Base-by-base conservation (phyloP, 2,888 invertebrate species). In the Pheosia tremula region DNA sequence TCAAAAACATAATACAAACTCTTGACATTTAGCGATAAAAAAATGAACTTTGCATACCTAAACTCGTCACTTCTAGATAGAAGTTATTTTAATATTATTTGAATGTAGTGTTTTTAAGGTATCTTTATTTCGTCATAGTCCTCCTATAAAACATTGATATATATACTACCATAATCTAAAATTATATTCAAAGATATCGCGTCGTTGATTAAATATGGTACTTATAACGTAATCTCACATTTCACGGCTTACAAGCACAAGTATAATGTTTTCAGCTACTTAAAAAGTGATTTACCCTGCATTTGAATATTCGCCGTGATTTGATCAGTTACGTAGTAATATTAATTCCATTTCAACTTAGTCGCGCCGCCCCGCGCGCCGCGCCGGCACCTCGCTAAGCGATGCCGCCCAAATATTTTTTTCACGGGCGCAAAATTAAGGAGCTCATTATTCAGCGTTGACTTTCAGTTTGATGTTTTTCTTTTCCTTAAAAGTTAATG, bases 361-460 rank as follows among this genome's bases (percentile, higher is more conserved):
- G 69, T 67, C 71, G 63, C 60, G 53, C 69, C 71, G 60, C 66
- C 66, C 59, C 60, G 65, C 69, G 68, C 71, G 60, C 66, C 66
- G 60, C 60, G 65, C 69, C 59, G 55, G 67, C 71, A 60, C 68
- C 67, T 61, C 63, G 67, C 68, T 69, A 67, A 71, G 64, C 65
- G 67, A 64, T 58, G 66, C 49, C 63, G 64, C 57, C 66, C 69
- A 71, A 75, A 74, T 75, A 74, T 75, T 75, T 75, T 56, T 75
- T 75, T 72, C 67, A 62, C 55, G 66, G 60, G 63, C 67, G 64
- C 58, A 59, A 71, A 75, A 77, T 72, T 69, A 73, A 75, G 70
- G 61, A 69, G 70, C 74, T 79, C 75, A 82, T 83, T 79, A 80
- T 79, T 79, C 79, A 77, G 74, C 77, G 79, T 79, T 80, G 78